A percentile compares a stretch with the other conserved stretches of the same genome.
phyloP scores from a whole-genome alignment of 2,888 invertebrate genomes.

The Heliconius sara region DNA sequence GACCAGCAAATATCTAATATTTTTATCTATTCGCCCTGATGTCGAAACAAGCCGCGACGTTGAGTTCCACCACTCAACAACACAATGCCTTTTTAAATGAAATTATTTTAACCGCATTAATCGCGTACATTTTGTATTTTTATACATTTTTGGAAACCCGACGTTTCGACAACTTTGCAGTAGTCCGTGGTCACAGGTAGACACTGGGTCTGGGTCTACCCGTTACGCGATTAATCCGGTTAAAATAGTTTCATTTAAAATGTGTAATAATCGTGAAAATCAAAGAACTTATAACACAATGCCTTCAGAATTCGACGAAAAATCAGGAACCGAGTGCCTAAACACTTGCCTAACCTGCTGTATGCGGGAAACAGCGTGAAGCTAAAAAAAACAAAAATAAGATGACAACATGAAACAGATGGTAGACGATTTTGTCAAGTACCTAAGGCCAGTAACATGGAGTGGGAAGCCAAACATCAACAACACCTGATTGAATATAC shows the following conservation, averaged over 20 bases:
- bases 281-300: background rate
- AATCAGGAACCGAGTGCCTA: background rate
- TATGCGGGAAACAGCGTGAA: background rate
- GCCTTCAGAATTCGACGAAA: background rate
- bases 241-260: too few relatives aligned
- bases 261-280: too few relatives aligned
- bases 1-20: background rate
- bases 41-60: background rate
- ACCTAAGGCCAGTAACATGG: conserved; percentile 41
- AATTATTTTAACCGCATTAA: too few relatives aligned
- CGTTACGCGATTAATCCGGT: too few relatives aligned
- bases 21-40: background rate
- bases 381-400: background rate
- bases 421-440: conserved; percentile 51
- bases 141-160: too few relatives aligned
- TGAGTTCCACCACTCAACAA: background rate
- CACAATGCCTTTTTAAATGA: too few relatives aligned
- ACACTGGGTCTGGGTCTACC: too few relatives aligned
- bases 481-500: conserved; percentile 47
- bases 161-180: too few relatives aligned
- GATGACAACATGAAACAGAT: conserved; percentile 39
- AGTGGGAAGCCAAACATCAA: conserved; percentile 47
- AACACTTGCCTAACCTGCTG: background rate
- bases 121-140: too few relatives aligned
- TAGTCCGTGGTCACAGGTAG: too few relatives aligned